Percentiles rank a stretch among this genome's conserved stretches.
These are phyloP conservation scores for Sisyra nigra DNA, from an alignment of 2,888 invertebrate genomes.

Conservation along the genomic window DNA sequence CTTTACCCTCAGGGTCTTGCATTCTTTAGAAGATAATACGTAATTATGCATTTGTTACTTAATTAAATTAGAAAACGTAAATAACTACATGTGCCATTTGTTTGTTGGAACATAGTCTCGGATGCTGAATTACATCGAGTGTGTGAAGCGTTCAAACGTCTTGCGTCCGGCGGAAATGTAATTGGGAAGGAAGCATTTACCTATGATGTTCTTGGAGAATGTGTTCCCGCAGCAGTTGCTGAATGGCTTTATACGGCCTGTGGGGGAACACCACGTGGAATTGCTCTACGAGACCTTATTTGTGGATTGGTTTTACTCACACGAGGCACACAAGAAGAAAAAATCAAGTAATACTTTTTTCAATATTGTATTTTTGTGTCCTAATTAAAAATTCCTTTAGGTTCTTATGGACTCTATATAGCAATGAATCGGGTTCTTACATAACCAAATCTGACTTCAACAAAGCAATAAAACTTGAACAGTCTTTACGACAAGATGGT, in stretches of 20 bases:
- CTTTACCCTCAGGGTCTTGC: conserved; percentile 1
- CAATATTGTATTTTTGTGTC: background rate
- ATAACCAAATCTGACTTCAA: conserved; percentile 62
- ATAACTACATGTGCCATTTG: background rate
- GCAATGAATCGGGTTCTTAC: conserved; percentile 60
- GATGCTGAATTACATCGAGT: conserved; percentile 70
- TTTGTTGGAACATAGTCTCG: conserved; percentile 42
- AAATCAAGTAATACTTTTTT: conserved; percentile 41
- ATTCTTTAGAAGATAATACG: background rate
- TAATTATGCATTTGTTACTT: conserved; percentile 5
- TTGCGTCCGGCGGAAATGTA: conserved; percentile 52
- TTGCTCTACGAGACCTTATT: conserved; percentile 65
- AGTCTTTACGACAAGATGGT: background rate
- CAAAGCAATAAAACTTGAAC: conserved; percentile 39
- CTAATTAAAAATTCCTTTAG: conserved; percentile 22
- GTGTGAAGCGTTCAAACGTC: conserved; percentile 74
- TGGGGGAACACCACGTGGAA: conserved; percentile 68
- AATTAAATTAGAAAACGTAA: background rate
- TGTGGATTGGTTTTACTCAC: conserved; percentile 78
- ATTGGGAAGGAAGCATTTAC: conserved; percentile 63
- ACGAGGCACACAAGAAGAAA: conserved; percentile 70
- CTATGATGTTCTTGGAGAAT: conserved; percentile 74
- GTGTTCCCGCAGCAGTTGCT: conserved; percentile 65
- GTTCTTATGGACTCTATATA: conserved; percentile 75
- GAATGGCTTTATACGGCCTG: conserved; percentile 73